phyloP scores from a whole-genome alignment of 2,888 invertebrate species.

The Agriotes lineatus region DNA sequence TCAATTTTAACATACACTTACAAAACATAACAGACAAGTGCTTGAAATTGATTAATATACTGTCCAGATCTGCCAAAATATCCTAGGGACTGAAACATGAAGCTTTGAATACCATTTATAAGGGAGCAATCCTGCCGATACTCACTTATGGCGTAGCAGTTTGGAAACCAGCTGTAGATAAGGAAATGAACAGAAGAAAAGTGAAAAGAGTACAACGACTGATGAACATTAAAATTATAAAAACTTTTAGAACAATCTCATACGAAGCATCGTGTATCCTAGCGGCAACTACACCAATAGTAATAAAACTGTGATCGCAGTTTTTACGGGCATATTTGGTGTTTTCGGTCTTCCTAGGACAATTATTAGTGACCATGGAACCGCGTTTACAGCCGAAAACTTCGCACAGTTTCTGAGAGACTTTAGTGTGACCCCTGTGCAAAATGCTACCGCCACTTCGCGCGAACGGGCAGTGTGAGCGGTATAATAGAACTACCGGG shows the following conservation, averaged over 20 bases:
- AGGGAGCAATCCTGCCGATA: no score
- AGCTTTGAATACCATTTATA: no score
- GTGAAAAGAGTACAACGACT: no score
- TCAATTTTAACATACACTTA: no score
- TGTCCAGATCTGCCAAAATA: no score
- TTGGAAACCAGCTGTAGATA: no score
- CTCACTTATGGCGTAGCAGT: no score
- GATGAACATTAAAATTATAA: no score
- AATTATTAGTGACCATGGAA: background rate
- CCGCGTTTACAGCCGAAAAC: background rate
- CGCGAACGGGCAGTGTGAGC: slow-evolving; percentile 16
- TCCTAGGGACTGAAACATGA: no score
- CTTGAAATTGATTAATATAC: no score
- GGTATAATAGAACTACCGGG: slow-evolving; percentile 15
- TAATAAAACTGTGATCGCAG: background rate
- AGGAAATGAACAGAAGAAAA: no score
- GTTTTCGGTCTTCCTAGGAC: background rate
- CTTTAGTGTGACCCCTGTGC: background rate
- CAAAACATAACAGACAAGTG: no score
- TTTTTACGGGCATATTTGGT: background rate
- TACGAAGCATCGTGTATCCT: slow-evolving; percentile 36
- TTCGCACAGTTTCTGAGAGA: background rate
- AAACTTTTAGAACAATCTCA: background rate
- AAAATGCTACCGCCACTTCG: slow-evolving; percentile 1
- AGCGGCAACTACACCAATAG: slow-evolving; percentile 16